phyloP scores from a whole-genome alignment of 2,888 invertebrate species.

The Meganola albula region DNA sequence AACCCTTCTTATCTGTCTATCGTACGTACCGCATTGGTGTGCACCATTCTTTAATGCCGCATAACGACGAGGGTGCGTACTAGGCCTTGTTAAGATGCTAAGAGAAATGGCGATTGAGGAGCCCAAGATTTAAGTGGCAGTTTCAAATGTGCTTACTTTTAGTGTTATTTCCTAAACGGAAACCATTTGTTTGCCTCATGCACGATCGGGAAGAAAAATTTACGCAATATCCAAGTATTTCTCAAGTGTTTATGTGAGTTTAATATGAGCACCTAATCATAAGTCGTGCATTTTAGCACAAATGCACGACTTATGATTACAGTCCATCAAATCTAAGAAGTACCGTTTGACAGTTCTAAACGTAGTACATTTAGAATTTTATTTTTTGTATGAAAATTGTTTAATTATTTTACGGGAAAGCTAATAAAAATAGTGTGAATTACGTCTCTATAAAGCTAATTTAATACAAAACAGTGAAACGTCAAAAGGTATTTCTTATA shows the following conservation, averaged over 20 bases:
- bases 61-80: slow-evolving; percentile 53
- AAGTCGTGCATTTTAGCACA: slow-evolving; percentile 3
- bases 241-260: slow-evolving; percentile 44
- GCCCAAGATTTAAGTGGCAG: slow-evolving; percentile 75
- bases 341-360: no score
- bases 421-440: no score
- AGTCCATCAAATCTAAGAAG: no score
- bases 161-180: slow-evolving; percentile 75
- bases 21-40: slow-evolving; percentile 34
- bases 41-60: slow-evolving; percentile 48
- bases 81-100: slow-evolving; percentile 51
- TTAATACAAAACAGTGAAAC: no score
- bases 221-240: slow-evolving; percentile 47
- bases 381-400: no score
- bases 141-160: slow-evolving; percentile 76
- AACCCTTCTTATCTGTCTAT: slow-evolving; percentile 24
- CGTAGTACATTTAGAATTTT: no score
- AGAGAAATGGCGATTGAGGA: slow-evolving; percentile 73
- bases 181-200: slow-evolving; percentile 71
- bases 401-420: no score
- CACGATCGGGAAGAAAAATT: slow-evolving; percentile 61
- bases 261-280: slow-evolving; percentile 7
- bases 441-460: no score
- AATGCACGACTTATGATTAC: no score
- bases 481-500: no score